Conservation (phyloP, 1,140 invertebrate species). For the Brachionus paranguensis region DNA sequence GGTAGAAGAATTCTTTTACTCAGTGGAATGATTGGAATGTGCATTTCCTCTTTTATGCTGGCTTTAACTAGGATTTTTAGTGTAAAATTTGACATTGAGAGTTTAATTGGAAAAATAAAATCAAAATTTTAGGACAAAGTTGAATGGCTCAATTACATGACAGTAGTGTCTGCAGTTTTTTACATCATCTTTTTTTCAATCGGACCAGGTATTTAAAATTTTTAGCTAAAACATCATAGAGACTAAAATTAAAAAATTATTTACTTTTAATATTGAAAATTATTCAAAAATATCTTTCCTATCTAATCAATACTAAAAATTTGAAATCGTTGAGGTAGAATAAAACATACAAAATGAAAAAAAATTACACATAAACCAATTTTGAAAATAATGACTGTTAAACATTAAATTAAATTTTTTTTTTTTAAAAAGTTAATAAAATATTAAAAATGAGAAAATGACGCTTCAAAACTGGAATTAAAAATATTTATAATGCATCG, state of each 20-base stretch:
- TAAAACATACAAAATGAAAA: too few species aligned
- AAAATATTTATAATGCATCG: too few species aligned
- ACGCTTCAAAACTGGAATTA: too few species aligned
- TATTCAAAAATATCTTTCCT: too few species aligned
- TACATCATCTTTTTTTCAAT: constrained; percentile 85
- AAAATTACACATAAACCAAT: too few species aligned
- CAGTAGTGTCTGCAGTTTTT: constrained; percentile 69
- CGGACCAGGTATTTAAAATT: constrained; percentile 57
- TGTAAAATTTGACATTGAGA: neutral
- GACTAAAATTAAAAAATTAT: neutral
- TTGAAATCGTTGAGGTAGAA: too few species aligned
- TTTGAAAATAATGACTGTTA: too few species aligned
- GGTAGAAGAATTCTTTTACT: constrained; percentile 74
- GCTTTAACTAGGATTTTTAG: constrained; percentile 26
- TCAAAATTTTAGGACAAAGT: constrained; percentile 57
- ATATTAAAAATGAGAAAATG: too few species aligned
- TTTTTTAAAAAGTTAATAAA: too few species aligned
- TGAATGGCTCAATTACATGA: constrained; percentile 82
- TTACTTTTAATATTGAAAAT: neutral
- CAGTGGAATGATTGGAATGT: constrained; percentile 61
- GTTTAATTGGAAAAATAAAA: constrained; percentile 13
- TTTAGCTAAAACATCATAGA: too few species aligned
- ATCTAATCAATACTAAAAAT: too few species aligned
- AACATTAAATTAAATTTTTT: too few species aligned
- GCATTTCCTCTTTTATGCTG: neutral